Evolutionary conservation across 2,888 invertebrate genomes (phyloP).

Genomic region (Caenorhabditis sp.): DNA sequence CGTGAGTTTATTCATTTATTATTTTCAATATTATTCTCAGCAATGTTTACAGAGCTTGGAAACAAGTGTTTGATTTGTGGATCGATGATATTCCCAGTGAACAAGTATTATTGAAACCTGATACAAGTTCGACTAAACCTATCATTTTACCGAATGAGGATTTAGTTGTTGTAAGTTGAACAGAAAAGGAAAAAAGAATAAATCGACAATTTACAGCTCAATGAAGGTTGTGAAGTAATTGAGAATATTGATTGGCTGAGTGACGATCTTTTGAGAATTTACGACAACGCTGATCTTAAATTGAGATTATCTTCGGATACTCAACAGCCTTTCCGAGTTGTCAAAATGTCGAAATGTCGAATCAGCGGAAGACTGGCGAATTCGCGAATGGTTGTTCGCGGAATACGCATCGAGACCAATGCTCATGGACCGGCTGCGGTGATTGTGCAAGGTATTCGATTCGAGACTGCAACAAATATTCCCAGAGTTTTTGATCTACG

Average conservation of each 20-base stretch:
- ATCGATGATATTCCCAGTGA: slow-evolving; percentile 44
- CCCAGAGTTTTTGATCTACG: slow-evolving; percentile 37
- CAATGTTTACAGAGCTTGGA: slow-evolving; percentile 26
- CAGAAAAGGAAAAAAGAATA: too few species aligned
- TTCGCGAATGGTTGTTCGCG: slow-evolving; percentile 4
- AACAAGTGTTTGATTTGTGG: slow-evolving; percentile 39
- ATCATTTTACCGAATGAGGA: slow-evolving; percentile 13
- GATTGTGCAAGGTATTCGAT: background rate
- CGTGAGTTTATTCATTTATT: slow-evolving; percentile 1
- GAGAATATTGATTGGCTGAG: slow-evolving; percentile 33
- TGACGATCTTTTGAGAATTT: slow-evolving; percentile 33
- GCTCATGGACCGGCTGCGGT: background rate
- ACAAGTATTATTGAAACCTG: slow-evolving; percentile 14
- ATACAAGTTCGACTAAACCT: background rate
- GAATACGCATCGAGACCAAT: background rate
- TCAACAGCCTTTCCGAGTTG: slow-evolving; percentile 5
- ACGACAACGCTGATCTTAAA: slow-evolving; percentile 39
- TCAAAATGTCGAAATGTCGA: slow-evolving; percentile 3
- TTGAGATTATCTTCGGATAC: slow-evolving; percentile 18
- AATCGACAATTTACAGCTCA: slow-evolving; percentile 16
- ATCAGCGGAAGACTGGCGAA: background rate
- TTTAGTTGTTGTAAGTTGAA: slow-evolving; percentile 22
- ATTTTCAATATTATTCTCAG: background rate
- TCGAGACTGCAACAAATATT: background rate
- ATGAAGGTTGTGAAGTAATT: slow-evolving; percentile 32